Evolutionary conservation across 2,888 invertebrate genomes (phyloP).

Genomic region (Amblyjoppa proteus): DNA sequence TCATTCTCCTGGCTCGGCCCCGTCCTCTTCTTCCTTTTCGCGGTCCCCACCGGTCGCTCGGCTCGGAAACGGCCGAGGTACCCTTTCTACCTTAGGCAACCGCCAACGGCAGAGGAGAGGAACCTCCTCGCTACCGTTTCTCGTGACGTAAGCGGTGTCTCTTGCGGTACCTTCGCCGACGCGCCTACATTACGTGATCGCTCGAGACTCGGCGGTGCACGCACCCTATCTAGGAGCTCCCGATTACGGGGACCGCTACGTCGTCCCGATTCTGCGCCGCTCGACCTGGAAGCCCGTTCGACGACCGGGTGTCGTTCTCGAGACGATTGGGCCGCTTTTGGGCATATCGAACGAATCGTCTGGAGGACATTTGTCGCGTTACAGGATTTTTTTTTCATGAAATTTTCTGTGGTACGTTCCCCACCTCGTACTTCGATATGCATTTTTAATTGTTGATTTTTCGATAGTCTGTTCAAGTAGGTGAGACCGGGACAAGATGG

Average conservation of each 20-base stretch:
- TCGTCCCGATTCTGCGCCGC: conserved; percentile 23
- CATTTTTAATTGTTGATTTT: no score
- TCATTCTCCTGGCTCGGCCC: conserved; percentile 36
- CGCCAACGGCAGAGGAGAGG: conserved; percentile 59
- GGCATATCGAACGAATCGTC: background rate
- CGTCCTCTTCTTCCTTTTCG: conserved; percentile 31
- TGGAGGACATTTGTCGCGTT: background rate
- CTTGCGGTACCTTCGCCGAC: conserved; percentile 83
- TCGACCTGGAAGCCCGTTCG: background rate
- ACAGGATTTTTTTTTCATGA: background rate
- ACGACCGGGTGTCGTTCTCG: background rate
- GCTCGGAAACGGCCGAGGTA: background rate
- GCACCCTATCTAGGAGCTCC: conserved; percentile 56
- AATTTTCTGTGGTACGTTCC: background rate
- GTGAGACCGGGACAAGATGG: no score
- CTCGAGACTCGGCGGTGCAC: conserved; percentile 57
- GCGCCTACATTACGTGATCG: conserved; percentile 84
- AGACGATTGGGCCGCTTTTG: background rate
- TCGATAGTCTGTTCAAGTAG: no score
- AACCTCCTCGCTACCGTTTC: conserved; percentile 70
- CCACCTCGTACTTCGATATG: no score
- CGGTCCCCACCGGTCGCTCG: conserved; percentile 19
- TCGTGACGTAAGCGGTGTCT: conserved; percentile 82
- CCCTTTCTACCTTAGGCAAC: conserved; percentile 36
- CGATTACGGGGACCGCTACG: conserved; percentile 62